These are phyloP conservation scores for Montipora capricornis DNA, from an alignment of 64 coral and sea anemone genomes.

Conservation along the genomic window DNA sequence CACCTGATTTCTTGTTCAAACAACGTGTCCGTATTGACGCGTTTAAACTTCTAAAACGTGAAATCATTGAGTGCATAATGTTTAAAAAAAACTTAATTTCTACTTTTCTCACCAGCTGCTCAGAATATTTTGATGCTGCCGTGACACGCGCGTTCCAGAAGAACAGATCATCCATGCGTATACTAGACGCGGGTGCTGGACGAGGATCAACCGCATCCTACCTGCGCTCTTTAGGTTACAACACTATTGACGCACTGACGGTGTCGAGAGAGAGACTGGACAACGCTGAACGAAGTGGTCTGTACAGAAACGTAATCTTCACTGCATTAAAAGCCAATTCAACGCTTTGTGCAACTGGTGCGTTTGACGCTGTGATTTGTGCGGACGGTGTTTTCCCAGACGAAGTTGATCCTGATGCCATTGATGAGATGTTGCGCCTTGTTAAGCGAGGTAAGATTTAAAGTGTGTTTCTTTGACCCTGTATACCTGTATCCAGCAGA, in stretches of 20 bases:
- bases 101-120: neutral
- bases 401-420: constrained; percentile 41
- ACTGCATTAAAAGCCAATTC: constrained; percentile 37
- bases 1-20: no score
- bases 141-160: neutral
- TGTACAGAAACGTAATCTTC: constrained; percentile 40
- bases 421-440: constrained; percentile 51
- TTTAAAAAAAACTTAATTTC: no score
- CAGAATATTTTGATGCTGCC: constrained; percentile 41
- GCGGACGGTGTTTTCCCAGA: constrained; percentile 44
- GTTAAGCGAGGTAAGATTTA: constrained; percentile 21
- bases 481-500: neutral
- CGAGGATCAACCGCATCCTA: constrained; percentile 30
- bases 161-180: constrained; percentile 19
- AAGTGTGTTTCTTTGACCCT: neutral
- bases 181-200: constrained; percentile 34
- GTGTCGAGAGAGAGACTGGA: constrained; percentile 44
- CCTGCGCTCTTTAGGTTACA: constrained; percentile 46
- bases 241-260: constrained; percentile 31
- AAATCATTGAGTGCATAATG: no score
- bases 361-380: constrained; percentile 46
- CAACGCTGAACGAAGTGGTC: constrained; percentile 14
- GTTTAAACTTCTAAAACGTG: neutral
- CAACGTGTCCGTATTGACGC: neutral
- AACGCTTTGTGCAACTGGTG: constrained; percentile 28